Conservation (phyloP, 2,888 invertebrate genomes). For the Glyphotaelius pellucidus region DNA sequence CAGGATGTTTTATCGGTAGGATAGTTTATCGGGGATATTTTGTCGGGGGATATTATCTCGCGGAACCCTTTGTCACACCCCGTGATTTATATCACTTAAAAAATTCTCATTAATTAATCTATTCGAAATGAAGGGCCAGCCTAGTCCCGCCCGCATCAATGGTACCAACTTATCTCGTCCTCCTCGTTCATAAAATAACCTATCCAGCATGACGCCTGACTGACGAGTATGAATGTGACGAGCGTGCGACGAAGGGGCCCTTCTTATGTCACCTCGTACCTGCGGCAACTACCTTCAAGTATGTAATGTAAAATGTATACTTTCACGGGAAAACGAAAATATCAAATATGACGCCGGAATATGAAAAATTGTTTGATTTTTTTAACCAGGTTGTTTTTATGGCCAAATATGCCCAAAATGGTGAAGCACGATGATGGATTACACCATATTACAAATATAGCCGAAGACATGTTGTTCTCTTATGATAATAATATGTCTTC, state of each 20-base stretch:
- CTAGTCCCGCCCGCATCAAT: background rate
- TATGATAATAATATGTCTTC: background rate
- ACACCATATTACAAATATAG: background rate
- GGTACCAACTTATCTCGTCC: background rate
- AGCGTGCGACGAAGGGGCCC: background rate
- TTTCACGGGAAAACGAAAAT: background rate
- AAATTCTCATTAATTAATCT: too few relatives aligned
- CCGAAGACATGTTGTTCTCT: background rate
- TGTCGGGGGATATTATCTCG: too few relatives aligned
- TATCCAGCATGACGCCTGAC: conserved; percentile 8
- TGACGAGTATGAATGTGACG: conserved; percentile 20
- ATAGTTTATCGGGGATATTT: too few relatives aligned
- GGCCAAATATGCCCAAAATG: background rate
- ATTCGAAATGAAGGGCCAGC: background rate
- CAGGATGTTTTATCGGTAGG: too few relatives aligned
- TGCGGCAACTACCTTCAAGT: background rate
- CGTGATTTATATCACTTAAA: too few relatives aligned
- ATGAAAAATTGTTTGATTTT: background rate
- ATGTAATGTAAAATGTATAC: background rate
- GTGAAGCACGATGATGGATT: background rate
- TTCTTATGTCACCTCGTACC: background rate
- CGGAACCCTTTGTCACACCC: too few relatives aligned
- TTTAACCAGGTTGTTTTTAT: background rate
- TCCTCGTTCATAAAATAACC: background rate
- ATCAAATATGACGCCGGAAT: background rate